Conservation (phyloP, 1,140 invertebrate genomes). For the Zaprionus africanus region DNA sequence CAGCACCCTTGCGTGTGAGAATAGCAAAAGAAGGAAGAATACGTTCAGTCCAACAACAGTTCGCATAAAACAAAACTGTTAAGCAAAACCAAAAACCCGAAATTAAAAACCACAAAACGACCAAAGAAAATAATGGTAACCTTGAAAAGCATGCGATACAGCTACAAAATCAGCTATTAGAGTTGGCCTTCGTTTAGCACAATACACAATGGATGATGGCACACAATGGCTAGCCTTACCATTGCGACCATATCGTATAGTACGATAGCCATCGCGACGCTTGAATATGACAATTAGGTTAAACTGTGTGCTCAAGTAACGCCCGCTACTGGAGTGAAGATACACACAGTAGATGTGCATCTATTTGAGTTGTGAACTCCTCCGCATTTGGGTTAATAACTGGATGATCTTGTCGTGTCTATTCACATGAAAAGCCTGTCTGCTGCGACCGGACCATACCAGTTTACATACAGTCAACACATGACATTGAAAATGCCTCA, state of each 20-base stretch:
- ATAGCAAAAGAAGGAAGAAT: constrained; percentile 41
- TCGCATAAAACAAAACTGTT: constrained; percentile 14
- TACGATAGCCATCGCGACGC: constrained; percentile 2
- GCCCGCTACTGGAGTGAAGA: background rate
- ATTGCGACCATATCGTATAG: background rate
- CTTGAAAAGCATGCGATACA: constrained; percentile 51
- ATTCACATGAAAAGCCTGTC: constrained; percentile 30
- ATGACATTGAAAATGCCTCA: constrained; percentile 79
- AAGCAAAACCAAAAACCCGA: constrained; percentile 9
- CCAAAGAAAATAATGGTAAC: constrained; percentile 36
- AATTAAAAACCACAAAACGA: background rate
- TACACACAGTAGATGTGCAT: constrained; percentile 7
- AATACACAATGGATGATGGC: constrained; percentile 23
- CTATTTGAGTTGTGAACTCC: constrained; percentile 9
- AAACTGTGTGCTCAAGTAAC: background rate
- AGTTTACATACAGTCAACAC: constrained; percentile 34
- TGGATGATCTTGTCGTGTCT: constrained; percentile 10
- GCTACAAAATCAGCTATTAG: constrained; percentile 37
- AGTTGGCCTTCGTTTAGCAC: constrained; percentile 16
- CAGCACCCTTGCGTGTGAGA: background rate
- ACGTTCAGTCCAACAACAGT: constrained; percentile 24
- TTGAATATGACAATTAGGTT: constrained; percentile 32
- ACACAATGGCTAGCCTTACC: background rate
- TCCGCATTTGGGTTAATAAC: constrained; percentile 38
- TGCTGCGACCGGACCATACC: constrained; percentile 13